Base-by-base conservation (phyloP, 64 coral and sea anemone species). In the Hydrozoanthus tunicans region DNA sequence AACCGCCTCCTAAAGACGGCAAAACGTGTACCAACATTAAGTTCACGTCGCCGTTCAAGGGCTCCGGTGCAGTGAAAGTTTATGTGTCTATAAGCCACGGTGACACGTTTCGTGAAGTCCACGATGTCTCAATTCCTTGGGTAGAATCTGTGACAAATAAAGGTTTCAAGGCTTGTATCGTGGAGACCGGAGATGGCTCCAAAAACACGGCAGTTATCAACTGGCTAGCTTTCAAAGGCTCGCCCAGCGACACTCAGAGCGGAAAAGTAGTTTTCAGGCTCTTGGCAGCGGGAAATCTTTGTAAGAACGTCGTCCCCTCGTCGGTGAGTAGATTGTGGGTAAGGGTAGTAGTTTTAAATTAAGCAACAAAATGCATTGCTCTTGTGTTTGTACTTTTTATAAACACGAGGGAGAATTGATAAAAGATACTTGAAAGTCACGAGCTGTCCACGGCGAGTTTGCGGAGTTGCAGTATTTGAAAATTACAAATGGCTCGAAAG, bases 221-320 rank as follows among this genome's bases (percentile, higher is more conserved):
- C 57, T 94, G 93, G 93, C 13, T 94, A 6, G 88, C 93, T 11
- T 94, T 90, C 24, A 86, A 90, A 85, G 88, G 61, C 6, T 77
- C 70, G 0, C 69, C 64, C 57, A 56, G 76, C 14, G 88, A 63
- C 0, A 54, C 78, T 3, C 8, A 90, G n/a, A 60, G 58, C 55
- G 93, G 88, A 15, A 90, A 64, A 7, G 88, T 27, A 13, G 1
- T 66, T 15, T 90, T 94, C 51, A 58, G 67, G 9, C 61, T 90
- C 13, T 90, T 90, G 20, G 58, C 88, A 52, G 77, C 79, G 0
- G 74, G 79, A 8, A 94, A 86, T 1, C 60, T 90, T 32, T 94
- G 93, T 77, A 67, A 70, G 3, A 56, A 20, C 0, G 70, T 86
- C 53, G 9, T 6, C 53, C 55, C 11, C 13, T 74, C 71, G 10